Evolutionary conservation across 2,888 invertebrate genomes (phyloP), one percentile per base, ranked within the genome.

Genomic region (Nephrotoma appendiculata): DNA sequence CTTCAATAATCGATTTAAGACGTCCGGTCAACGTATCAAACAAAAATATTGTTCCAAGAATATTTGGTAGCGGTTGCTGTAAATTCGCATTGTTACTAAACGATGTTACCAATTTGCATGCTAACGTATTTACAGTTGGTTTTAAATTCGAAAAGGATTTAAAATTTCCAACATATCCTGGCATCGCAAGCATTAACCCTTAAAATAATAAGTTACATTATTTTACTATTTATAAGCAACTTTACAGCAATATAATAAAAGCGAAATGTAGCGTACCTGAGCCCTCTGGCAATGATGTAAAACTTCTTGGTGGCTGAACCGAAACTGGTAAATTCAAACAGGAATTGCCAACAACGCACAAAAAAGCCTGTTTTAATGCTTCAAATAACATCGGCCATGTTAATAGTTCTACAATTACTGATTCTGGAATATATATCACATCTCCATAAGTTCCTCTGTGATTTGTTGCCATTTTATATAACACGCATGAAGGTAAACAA

Each of bases 91-190:
- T 93, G 1, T 89, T 88, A 0, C 90, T 88, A 87, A 92, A 92
- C 1, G 90, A 89, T 1, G 93, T 92, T 0, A 93, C 92, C 86
- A 93, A 87, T 89, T 93, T 93, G 88, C 93, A 93, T 42, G 91
- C 92, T 48, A 93, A 87, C 0, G 91, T 91, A 84, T 90, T 89
- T 41, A 86, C 87, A 43, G 41, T 86, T 6, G 86, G 87, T 1
- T 44, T 86, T 0, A 88, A 88, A 11, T 48, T 12, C 15, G 87
- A 88, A 85, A 88, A 87, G 31, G 89, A 87, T 15, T 88, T 89
- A 86, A 90, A 91, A 87, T 91, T 90, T 15, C 91, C 90, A 71
- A 93, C 90, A 88, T 89, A 92, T 41, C 92, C 92, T 1, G 93
- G 92, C 93, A 93, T 93, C 15, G 43, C 12, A 45, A 44, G 15